Base-by-base conservation (phyloP, 1,140 invertebrate genomes). In the Fopius arisanus region DNA sequence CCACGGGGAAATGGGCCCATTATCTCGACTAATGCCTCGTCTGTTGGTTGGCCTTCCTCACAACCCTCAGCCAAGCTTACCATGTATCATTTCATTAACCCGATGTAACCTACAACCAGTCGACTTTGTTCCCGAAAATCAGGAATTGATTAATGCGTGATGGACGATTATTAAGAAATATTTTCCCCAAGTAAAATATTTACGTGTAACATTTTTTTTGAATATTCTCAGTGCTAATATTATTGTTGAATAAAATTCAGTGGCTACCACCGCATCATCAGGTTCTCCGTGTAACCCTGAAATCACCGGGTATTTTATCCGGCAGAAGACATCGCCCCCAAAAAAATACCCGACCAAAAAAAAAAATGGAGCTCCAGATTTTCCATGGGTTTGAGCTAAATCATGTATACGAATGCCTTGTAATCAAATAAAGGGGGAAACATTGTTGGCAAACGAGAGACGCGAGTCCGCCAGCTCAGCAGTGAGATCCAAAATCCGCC, bases 371-470 rank as follows among this genome's bases (percentile, higher is more conserved):
- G 5, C 19, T 65, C n/a, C n/a, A n/a, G 23, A 62, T 73, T 68
- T 69, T 79, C 79, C 76, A 80, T 63, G 78, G 43, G 43, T 48
- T 19, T 48, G 43, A n/a, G 41, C 43, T 73, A 78, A 83, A 84
- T 82, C 81, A 79, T 86, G 85, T 86, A 86, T 87, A 86, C 84
- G 83, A 86, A 86, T 86, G 80, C 83, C 81, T 78, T 81, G 82
- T 86, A 86, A 87, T 87, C 85, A 87, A 87, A 87, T 87, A 87
- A 87, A 87, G 81, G 71, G 83, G 81, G 84, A 23, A 84, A 86
- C 85, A 86, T 85, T 85, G 85, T 87, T 84, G 79, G 84, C 81
- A 81, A 86, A 86, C 81, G 80, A 86, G 80, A 86, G 29, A 73
- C 78, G 83, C 78, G 83, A 82, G 83, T 81, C 79, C 83, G 84